Evolutionary conservation across 37 sponge, comb jelly and placozoan genomes (phyloP).

Genomic region (Beroe forskalii): DNA sequence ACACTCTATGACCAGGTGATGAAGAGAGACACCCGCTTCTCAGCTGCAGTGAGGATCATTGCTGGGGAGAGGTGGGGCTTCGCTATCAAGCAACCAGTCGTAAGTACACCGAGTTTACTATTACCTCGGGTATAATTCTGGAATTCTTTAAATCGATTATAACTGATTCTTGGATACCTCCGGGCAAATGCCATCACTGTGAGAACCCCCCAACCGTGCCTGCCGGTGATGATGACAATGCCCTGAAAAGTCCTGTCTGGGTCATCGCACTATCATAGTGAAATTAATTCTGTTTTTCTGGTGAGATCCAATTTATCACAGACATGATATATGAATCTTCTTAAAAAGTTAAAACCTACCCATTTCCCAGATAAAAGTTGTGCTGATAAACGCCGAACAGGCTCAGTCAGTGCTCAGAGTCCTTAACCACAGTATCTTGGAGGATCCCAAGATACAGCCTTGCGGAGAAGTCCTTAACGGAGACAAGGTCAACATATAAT

Average conservation of each 20-base stretch:
- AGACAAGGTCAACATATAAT: not conserved
- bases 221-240: no score
- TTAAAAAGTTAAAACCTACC: not conserved
- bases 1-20: no score
- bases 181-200: no score
- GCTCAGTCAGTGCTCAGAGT: not conserved
- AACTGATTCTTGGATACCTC: no score
- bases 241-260: no score
- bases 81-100: constrained; percentile 39
- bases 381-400: constrained; percentile 10
- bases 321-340: not conserved
- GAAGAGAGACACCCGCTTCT: constrained; percentile 89
- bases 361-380: not conserved
- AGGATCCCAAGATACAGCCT: not conserved
- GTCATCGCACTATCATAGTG: no score
- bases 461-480: constrained; percentile 34
- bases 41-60: constrained; percentile 75
- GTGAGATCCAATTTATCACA: no score
- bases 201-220: no score
- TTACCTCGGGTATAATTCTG: no score
- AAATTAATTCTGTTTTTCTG: no score
- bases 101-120: no score
- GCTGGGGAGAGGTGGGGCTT: constrained; percentile 58
- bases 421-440: not conserved
- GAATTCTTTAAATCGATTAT: no score